Conservation (phyloP, 2,888 invertebrate genomes). For the Polylopha cassiicola region DNA sequence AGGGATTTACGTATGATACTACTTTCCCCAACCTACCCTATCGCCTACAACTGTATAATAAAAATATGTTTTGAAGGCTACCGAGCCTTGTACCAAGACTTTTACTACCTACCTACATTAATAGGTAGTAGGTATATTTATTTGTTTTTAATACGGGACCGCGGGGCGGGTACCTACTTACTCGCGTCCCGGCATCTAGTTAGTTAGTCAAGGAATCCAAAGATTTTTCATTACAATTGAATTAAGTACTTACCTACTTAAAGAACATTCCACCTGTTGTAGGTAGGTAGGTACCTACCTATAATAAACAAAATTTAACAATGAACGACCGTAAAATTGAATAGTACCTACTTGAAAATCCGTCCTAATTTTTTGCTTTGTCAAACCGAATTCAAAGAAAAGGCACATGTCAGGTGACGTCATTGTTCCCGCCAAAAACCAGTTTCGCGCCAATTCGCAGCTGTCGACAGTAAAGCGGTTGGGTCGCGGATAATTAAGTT, state of each 20-base stretch:
- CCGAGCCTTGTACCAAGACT: too few relatives aligned
- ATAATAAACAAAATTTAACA: constrained; percentile 32
- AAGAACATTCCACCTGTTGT: constrained; percentile 29
- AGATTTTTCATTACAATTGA: neutral
- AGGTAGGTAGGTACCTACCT: too few relatives aligned
- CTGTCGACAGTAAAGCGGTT: constrained; percentile 62
- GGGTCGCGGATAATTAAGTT: constrained; percentile 51
- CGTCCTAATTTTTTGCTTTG: constrained; percentile 49
- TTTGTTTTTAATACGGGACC: too few relatives aligned
- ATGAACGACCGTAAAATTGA: constrained; percentile 55
- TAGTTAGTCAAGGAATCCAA: neutral
- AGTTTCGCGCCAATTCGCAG: constrained; percentile 74
- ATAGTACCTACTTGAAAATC: constrained; percentile 45
- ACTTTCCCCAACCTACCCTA: too few relatives aligned
- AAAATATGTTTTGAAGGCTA: too few relatives aligned
- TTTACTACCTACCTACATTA: too few relatives aligned
- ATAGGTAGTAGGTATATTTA: too few relatives aligned
- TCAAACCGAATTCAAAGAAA: constrained; percentile 45
- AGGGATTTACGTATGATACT: too few relatives aligned
- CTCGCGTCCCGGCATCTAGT: too few relatives aligned
- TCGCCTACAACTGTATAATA: too few relatives aligned
- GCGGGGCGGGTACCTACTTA: too few relatives aligned
- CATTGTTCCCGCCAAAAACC: constrained; percentile 63
- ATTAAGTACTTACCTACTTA: constrained; percentile 1
- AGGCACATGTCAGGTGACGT: constrained; percentile 69